A percentile compares a stretch with the other conserved stretches of the same genome.
Conservation (phyloP, 2,888 invertebrate genomes). For the Mythimna albipuncta region DNA sequence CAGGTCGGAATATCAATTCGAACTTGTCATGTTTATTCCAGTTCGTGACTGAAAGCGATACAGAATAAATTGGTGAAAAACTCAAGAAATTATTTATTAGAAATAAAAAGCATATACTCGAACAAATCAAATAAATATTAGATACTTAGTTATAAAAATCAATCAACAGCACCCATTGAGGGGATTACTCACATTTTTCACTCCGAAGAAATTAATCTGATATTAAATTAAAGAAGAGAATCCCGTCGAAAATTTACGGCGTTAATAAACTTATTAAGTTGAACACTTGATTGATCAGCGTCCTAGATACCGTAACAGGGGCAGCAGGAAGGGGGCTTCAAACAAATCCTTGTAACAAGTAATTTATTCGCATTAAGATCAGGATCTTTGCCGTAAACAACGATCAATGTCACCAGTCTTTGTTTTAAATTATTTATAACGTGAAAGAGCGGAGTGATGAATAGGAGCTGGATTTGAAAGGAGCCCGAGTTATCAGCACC, state of each 20-base stretch:
- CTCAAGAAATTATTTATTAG: conserved; percentile 24
- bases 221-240: conserved; percentile 48
- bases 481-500: conserved; percentile 47
- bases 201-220: conserved; percentile 44
- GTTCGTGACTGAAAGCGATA: conserved; percentile 30
- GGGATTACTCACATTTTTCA: conserved; percentile 43
- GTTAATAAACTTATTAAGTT: conserved; percentile 67
- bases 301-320: conserved; percentile 52
- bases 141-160: neutral
- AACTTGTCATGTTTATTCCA: conserved; percentile 35
- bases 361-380: conserved; percentile 73
- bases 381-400: conserved; percentile 70
- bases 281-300: conserved; percentile 67
- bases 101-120: neutral
- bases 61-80: conserved; percentile 27
- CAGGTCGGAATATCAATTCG: conserved; percentile 43
- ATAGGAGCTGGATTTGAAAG: conserved; percentile 58
- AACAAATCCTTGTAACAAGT: conserved; percentile 68
- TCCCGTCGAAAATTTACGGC: conserved; percentile 46
- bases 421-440: conserved; percentile 71
- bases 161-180: conserved; percentile 9
- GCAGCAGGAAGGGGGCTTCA: conserved; percentile 24
- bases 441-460: conserved; percentile 58
- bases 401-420: conserved; percentile 67
- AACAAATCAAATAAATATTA: conserved; percentile 7